A percentile compares a stretch with the other conserved stretches of the same genome.
phyloP scores from a whole-genome alignment of 1,140 invertebrate genomes.

The Babylonia areolata region DNA sequence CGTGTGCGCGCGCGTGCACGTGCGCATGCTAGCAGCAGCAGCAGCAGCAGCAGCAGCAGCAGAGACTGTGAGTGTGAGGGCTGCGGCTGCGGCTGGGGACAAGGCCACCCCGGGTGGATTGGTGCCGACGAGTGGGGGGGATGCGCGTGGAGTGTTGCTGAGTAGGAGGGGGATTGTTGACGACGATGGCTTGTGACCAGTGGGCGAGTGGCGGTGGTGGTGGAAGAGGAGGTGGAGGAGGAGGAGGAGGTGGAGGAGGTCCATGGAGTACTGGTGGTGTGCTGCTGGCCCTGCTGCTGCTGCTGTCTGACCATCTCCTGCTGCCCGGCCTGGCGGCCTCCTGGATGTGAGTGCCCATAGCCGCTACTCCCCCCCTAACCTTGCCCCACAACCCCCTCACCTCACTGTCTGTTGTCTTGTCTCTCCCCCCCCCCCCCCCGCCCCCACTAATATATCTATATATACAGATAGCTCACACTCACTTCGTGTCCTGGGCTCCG shows the following conservation, averaged over 20 bases:
- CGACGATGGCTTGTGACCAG: too few relatives aligned
- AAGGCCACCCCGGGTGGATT: not conserved
- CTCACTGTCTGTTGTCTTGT: too few relatives aligned
- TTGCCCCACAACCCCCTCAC: too few relatives aligned
- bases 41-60: too few relatives aligned
- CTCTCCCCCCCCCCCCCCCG: too few relatives aligned
- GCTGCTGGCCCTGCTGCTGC: not conserved
- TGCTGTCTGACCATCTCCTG: not conserved
- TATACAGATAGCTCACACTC: too few relatives aligned
- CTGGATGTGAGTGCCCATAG: not conserved
- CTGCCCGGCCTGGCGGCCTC: not conserved
- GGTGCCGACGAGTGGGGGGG: not conserved
- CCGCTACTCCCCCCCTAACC: too few relatives aligned
- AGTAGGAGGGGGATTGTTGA: not conserved
- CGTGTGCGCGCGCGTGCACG: slow-evolving; percentile 5
- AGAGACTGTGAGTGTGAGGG: not conserved
- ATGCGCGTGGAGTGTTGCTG: not conserved
- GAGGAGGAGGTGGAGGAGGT: not conserved
- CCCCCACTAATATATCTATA: too few relatives aligned
- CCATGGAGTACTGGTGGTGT: not conserved
- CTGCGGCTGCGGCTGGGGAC: too few relatives aligned
- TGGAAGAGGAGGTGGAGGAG: too few relatives aligned
- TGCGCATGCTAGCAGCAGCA: not conserved
- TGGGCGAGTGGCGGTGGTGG: not conserved
- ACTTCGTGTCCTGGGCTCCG: too few relatives aligned